These are phyloP conservation scores for Pyrrhosoma nymphula DNA, from an alignment of 2,888 invertebrate species.

Conservation along the genomic window DNA sequence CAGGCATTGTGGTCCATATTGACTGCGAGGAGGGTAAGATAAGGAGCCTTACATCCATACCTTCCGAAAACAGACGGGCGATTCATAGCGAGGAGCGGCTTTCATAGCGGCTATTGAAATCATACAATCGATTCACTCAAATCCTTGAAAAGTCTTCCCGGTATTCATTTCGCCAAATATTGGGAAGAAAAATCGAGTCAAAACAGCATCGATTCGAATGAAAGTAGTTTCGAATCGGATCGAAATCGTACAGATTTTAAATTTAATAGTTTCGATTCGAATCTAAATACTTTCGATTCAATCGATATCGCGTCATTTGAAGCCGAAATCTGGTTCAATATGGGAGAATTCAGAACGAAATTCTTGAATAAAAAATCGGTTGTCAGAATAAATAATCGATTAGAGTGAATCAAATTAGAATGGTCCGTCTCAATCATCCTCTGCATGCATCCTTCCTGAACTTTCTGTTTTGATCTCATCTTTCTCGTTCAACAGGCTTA, in stretches of 20 bases:
- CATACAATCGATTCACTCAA: background rate
- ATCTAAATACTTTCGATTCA: too few relatives aligned
- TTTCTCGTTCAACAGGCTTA: slow-evolving; percentile 80
- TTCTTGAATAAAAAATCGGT: too few relatives aligned
- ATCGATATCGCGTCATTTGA: too few relatives aligned
- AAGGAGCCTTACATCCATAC: background rate
- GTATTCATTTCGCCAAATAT: too few relatives aligned
- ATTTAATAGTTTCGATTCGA: too few relatives aligned
- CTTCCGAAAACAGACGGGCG: background rate
- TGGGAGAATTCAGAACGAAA: too few relatives aligned
- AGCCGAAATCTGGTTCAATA: too few relatives aligned
- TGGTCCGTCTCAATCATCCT: background rate
- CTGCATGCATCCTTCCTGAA: background rate
- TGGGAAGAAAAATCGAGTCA: background rate
- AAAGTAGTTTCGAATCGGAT: too few relatives aligned
- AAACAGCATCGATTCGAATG: background rate
- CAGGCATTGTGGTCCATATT: background rate
- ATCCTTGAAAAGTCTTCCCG: too few relatives aligned
- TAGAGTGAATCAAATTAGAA: background rate
- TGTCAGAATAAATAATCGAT: too few relatives aligned
- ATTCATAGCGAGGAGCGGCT: background rate
- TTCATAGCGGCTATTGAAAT: background rate
- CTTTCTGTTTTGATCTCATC: background rate
- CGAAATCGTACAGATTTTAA: too few relatives aligned
- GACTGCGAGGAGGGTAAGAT: background rate